These are phyloP conservation scores for Suricata suricatta DNA, from an alignment of 2,113 vertebrate genomes.

Conservation along the genomic window DNA sequence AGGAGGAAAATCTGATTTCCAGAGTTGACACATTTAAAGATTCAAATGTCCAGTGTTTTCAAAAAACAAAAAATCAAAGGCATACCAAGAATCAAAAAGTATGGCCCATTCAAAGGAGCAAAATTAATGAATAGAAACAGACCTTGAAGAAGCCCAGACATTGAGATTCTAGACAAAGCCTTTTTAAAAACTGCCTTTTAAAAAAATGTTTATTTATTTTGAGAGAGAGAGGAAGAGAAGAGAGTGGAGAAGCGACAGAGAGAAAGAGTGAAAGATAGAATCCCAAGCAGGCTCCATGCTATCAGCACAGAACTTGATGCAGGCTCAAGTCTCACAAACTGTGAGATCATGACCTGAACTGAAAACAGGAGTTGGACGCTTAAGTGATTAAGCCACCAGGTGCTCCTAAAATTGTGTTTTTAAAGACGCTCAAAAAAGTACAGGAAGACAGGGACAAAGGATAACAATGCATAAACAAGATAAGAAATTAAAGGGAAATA, in stretches of 20 bases:
- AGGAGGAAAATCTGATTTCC: not conserved
- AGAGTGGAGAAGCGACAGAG: too few species aligned
- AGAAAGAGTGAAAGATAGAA: too few species aligned
- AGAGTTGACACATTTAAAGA: not conserved
- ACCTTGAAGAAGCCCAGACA: not conserved
- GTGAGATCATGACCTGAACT: too few species aligned
- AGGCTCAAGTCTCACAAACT: too few species aligned
- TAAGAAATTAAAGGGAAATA: not conserved
- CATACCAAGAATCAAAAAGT: not conserved
- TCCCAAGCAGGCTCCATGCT: too few species aligned
- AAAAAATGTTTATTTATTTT: too few species aligned
- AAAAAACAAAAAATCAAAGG: not conserved
- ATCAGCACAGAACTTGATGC: too few species aligned
- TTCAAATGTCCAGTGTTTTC: not conserved
- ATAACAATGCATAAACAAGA: not conserved
- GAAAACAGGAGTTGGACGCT: too few species aligned
- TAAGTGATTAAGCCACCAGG: too few species aligned
- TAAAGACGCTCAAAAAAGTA: not conserved
- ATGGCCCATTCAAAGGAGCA: not conserved
- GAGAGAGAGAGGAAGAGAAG: too few species aligned
- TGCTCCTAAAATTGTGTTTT: too few species aligned
- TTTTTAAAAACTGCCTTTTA: not conserved
- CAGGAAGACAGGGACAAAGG: not conserved
- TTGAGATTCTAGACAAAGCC: not conserved
- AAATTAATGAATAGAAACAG: not conserved